A percentile compares a stretch with the other conserved stretches of the same genome.
phyloP scores from a whole-genome alignment of 1,140 invertebrate genomes.

The Scaptomyza pallida region DNA sequence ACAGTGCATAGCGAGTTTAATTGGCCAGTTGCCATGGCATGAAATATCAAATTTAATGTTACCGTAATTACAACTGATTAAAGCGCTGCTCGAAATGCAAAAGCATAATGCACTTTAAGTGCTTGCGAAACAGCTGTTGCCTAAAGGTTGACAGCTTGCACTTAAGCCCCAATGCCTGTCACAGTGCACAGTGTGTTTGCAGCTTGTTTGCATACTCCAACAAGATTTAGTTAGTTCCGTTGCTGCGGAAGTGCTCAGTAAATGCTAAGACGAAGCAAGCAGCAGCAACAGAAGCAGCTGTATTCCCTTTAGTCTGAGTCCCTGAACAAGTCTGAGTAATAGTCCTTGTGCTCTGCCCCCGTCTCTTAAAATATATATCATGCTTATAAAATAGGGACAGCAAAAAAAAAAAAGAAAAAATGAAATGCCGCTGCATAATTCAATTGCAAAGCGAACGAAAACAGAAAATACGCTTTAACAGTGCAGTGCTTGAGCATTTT shows the following conservation, averaged over 20 bases:
- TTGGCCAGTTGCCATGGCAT: slow-evolving; percentile 13
- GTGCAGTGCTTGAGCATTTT: not conserved
- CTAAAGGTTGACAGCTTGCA: slow-evolving; percentile 21
- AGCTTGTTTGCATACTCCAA: slow-evolving; percentile 28
- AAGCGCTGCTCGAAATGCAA: not conserved
- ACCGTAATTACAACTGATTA: not conserved
- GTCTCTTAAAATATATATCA: slow-evolving; percentile 56
- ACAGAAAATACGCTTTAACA: not conserved
- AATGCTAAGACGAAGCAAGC: slow-evolving; percentile 7
- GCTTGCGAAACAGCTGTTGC: not conserved
- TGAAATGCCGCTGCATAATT: slow-evolving; percentile 61
- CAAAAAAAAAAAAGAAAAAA: not conserved
- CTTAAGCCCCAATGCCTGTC: slow-evolving; percentile 22
- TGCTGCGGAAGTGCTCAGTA: slow-evolving; percentile 11
- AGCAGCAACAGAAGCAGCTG: slow-evolving; percentile 3
- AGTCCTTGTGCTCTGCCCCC: slow-evolving; percentile 8
- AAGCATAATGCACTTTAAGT: not conserved
- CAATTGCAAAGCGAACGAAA: slow-evolving; percentile 45
- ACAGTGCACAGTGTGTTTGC: slow-evolving; percentile 1
- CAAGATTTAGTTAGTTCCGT: slow-evolving; percentile 8
- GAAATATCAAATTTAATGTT: not conserved
- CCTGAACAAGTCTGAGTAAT: not conserved
- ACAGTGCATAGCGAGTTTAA: not conserved
- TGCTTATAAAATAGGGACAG: slow-evolving; percentile 42
- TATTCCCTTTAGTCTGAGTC: not conserved